Base-by-base conservation (phyloP, 92 coral and sea anemone genomes). In the Phenganax stokvisi region DNA sequence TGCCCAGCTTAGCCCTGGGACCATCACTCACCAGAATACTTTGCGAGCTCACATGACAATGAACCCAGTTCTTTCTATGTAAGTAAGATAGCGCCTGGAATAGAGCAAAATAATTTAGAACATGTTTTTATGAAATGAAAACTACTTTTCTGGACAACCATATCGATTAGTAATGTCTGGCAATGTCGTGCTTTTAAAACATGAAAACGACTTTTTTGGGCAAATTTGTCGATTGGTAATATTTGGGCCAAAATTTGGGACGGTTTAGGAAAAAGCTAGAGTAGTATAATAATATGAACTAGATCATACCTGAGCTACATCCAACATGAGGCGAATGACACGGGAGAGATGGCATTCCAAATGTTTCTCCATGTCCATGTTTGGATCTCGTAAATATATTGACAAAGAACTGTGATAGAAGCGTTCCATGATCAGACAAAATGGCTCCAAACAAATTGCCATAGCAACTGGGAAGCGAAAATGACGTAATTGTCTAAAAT, bases 381-480 rank as follows among this genome's bases (percentile, higher is more conserved):
- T 84, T 55, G 99, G 86, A 65, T 88, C 81, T 75, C 92, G 69
- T 20, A 96, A 88, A 6, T 92, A 79, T 69, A 81, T 86, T 47
- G 88, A 72, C 30, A 96, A 84, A 29, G 93, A 88, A 6, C 89
- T 85, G 10, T 87, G 60, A 58, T 88, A 85, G 80, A 96, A 96
- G 62, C 74, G 84, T 53, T 96, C 97, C 80, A 96, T 65, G 55
- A 92, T 88, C 11, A 92, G 76, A 63, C 91, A 89, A 69, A 88
- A 76, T 10, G 92, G 90, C 15, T 89, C 94, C 1, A 85, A 72
- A 68, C 89, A 85, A 13, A 87, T 93, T 10, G 99, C 99, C 90
- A 96, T 87, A 11, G 91, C 82, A 76, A 85, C 85, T 16, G 89
- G 82, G 11, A 96, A 72, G 56, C 86, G 90, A 8, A 93, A 89